These are phyloP conservation scores for Calyptomena viridis DNA, from an alignment of 2,113 vertebrate species.

Conservation along the genomic window DNA sequence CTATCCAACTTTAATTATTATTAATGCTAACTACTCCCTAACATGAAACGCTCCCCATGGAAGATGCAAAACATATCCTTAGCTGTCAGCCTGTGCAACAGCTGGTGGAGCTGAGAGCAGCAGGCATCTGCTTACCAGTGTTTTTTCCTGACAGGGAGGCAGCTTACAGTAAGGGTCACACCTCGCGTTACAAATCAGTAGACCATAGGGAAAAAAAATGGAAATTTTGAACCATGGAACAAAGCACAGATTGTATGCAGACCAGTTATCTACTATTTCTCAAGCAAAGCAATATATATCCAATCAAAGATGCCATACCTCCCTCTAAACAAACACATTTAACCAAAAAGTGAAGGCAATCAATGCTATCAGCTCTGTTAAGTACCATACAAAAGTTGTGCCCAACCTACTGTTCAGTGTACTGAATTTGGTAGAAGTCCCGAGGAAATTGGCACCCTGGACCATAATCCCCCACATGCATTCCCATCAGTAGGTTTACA, in stretches of 20 bases:
- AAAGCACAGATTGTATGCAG: not conserved
- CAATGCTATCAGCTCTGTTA: not conserved
- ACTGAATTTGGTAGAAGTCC: not conserved
- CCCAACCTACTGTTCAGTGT: not conserved
- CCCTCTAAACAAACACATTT: not conserved
- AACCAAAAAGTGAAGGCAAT: not conserved
- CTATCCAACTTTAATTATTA: not conserved
- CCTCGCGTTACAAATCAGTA: not conserved
- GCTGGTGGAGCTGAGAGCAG: not conserved
- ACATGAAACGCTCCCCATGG: not conserved
- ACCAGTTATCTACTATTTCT: not conserved
- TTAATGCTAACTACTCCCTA: conserved; percentile 11
- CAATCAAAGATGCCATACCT: not conserved
- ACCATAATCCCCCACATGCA: rapidly evolving
- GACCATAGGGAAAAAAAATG: not conserved
- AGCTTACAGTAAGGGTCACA: not conserved
- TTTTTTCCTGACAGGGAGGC: not conserved
- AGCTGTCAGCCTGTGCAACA: not conserved
- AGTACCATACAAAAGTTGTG: not conserved
- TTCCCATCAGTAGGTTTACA: not conserved
- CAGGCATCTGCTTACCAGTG: not conserved
- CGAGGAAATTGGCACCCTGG: rapidly evolving
- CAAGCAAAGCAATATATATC: not conserved
- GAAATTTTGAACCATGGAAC: not conserved
- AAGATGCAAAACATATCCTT: not conserved